These are phyloP conservation scores for Corticium candelabrum DNA, from an alignment of 37 sponge, comb jelly and placozoan genomes.

Conservation along the genomic window DNA sequence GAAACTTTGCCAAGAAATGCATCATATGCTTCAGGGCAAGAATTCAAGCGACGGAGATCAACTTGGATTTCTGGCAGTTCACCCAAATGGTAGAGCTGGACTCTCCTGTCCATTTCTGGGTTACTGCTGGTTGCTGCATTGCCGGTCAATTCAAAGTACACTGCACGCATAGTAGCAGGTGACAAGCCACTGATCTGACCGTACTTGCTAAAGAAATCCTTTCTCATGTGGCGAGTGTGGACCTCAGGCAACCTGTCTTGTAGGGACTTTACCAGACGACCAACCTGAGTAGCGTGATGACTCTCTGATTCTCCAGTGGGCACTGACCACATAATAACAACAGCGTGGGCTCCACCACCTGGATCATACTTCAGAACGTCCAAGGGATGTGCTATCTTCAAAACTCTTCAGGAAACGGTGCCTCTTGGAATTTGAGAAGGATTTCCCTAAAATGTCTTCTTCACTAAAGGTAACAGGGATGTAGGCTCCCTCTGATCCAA, in stretches of 20 bases:
- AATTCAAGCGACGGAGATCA: constrained; percentile 6
- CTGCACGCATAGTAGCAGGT: not conserved
- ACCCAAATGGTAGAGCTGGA: not conserved
- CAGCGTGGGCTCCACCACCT: not conserved
- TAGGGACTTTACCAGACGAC: not conserved
- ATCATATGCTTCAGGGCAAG: not conserved
- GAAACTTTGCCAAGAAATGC: not conserved
- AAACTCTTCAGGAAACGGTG: not conserved
- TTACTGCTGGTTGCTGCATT: constrained; percentile 7
- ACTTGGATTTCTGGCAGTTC: not conserved
- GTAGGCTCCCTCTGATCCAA: not conserved
- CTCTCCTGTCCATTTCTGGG: not conserved
- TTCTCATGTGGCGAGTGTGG: not conserved
- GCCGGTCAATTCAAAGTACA: constrained; percentile 3
- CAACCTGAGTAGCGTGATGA: not conserved
- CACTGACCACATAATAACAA: not conserved
- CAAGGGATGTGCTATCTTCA: not conserved
- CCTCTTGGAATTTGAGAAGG: not conserved
- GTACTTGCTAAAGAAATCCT: not conserved
- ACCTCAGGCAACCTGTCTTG: not conserved
- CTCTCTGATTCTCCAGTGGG: not conserved
- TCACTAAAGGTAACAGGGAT: not conserved
- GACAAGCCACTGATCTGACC: not conserved
- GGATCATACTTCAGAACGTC: not conserved
- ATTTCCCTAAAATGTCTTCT: not conserved